These are phyloP conservation scores for Nesoenas mayeri DNA, from an alignment of 2,113 vertebrate genomes.

Conservation along the genomic window DNA sequence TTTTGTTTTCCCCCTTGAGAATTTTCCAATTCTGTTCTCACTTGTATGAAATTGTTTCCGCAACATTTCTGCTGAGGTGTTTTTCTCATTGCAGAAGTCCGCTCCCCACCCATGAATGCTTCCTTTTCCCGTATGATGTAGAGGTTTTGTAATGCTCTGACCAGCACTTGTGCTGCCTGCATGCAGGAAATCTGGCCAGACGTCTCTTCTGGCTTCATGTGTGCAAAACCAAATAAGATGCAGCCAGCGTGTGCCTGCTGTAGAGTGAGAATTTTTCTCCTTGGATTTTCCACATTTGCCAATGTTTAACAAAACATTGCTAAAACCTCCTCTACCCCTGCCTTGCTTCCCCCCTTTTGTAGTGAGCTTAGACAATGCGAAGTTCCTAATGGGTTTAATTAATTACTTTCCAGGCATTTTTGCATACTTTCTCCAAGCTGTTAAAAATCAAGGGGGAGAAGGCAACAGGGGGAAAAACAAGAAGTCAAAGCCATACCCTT, in stretches of 20 bases:
- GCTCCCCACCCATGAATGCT: neutral
- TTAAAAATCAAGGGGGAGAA: neutral
- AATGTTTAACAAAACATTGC: neutral
- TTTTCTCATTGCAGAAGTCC: neutral
- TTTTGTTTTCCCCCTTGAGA: neutral
- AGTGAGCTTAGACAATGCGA: neutral
- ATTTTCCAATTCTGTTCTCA: neutral
- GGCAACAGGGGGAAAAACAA: neutral
- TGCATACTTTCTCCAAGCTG: neutral
- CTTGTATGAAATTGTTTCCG: neutral
- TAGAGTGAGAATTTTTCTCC: neutral
- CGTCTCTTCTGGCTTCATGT: neutral
- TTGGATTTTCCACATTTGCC: neutral
- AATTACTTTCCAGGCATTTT: neutral
- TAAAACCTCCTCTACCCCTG: neutral
- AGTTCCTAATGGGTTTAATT: neutral
- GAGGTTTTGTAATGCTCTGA: neutral
- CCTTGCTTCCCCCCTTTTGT: fast-evolving
- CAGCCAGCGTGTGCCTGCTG: neutral
- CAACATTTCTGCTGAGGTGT: neutral
- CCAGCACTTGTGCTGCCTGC: neutral
- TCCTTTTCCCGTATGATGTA: constrained; percentile 19
- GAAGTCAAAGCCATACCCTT: neutral
- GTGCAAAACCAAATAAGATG: neutral
- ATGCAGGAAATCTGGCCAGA: neutral